Conservation (phyloP, 37 sponge, comb jelly and placozoan species). For the Aphrocallistes beatrix region DNA sequence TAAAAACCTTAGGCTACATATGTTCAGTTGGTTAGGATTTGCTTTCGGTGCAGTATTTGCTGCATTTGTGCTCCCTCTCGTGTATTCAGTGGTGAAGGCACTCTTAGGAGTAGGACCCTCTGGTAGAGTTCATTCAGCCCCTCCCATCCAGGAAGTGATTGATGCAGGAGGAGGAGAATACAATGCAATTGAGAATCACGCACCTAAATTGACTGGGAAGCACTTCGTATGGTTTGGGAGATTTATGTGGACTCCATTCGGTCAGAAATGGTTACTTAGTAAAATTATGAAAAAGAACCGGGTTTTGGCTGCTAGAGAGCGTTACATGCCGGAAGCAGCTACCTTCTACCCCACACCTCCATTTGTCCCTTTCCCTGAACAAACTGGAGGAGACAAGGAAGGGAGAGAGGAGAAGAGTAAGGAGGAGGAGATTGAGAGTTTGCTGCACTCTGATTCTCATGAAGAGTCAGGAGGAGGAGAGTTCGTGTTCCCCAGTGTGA, state of each 20-base stretch:
- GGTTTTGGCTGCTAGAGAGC: slow-evolving; percentile 15
- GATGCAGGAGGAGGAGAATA: not conserved
- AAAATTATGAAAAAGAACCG: not conserved
- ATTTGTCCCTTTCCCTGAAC: not conserved
- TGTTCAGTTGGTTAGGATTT: too few relatives aligned
- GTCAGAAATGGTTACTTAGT: slow-evolving; percentile 16
- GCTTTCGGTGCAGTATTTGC: not conserved
- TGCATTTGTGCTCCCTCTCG: not conserved
- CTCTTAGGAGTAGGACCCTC: not conserved
- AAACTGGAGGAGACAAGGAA: not conserved
- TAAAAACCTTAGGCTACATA: too few relatives aligned
- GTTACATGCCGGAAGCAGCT: slow-evolving; percentile 46
- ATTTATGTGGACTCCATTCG: slow-evolving; percentile 41
- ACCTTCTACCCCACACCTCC: slow-evolving; percentile 31
- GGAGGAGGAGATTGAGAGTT: not conserved
- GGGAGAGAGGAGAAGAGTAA: not conserved
- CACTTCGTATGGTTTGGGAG: slow-evolving; percentile 28
- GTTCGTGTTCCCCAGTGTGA: not conserved
- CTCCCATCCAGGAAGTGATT: slow-evolving; percentile 25
- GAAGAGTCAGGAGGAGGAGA: not conserved
- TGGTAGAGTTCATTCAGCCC: not conserved
- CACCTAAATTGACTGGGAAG: slow-evolving; percentile 30
- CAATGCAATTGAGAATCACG: not conserved
- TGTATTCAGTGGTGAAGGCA: not conserved
- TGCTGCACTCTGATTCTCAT: not conserved